A percentile compares a stretch with the other conserved stretches of the same genome.
phyloP scores from a whole-genome alignment of 2,888 invertebrate genomes.

The Ichneumoninae sp. region DNA sequence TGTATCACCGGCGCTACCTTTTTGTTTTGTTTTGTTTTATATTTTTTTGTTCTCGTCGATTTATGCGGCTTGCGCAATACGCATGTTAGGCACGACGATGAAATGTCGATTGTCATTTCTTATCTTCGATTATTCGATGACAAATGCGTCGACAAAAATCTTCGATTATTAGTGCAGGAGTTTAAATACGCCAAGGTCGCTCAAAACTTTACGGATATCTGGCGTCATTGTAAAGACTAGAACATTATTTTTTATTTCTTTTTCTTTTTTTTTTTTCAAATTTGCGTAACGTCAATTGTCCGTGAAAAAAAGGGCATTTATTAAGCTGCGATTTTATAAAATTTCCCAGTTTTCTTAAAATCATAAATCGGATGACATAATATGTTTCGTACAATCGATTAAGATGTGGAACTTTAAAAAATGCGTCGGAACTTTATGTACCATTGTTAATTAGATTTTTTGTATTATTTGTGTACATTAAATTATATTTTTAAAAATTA shows the following conservation, averaged over 20 bases:
- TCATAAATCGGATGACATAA: no score
- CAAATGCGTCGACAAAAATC: not conserved
- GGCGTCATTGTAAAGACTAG: not conserved
- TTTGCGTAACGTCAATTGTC: not conserved
- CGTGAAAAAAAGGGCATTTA: not conserved
- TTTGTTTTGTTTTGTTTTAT: not conserved
- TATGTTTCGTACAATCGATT: no score
- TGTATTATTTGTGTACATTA: no score
- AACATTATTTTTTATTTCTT: not conserved
- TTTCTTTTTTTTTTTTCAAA: not conserved
- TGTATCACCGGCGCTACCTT: not conserved
- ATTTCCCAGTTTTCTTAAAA: not conserved
- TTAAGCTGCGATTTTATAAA: not conserved
- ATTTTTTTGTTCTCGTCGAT: not conserved
- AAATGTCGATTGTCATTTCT: conserved; percentile 15
- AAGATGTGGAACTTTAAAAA: no score
- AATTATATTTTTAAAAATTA: no score
- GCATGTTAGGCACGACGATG: not conserved
- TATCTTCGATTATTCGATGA: not conserved
- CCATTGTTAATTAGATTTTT: no score
- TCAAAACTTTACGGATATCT: not conserved
- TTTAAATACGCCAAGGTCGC: not conserved
- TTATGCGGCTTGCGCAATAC: not conserved
- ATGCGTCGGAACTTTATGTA: no score
- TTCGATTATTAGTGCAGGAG: not conserved